These are phyloP conservation scores for Chymomyza procnemis DNA, from an alignment of 2,888 invertebrate species.

Conservation along the genomic window DNA sequence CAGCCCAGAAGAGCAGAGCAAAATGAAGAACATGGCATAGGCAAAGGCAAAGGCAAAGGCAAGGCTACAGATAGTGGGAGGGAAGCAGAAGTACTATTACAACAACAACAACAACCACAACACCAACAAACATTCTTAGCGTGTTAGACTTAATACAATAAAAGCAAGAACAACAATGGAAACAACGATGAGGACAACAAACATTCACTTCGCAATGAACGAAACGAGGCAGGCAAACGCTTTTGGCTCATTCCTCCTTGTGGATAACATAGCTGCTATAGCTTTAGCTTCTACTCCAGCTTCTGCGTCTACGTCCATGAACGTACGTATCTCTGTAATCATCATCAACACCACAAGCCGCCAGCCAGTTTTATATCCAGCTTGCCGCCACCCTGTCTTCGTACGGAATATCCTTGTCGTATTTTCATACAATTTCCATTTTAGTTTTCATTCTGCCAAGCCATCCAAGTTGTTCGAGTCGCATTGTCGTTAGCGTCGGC, in stretches of 20 bases:
- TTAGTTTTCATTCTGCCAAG: conserved; percentile 66
- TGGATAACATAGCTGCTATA: not conserved
- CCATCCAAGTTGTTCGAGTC: conserved; percentile 22
- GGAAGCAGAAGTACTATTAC: not conserved
- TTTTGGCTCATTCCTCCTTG: conserved; percentile 57
- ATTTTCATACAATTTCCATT: conserved; percentile 62
- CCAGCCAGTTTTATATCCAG: conserved; percentile 39
- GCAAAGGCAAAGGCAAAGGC: conserved; percentile 21
- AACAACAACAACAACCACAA: conserved; percentile 45
- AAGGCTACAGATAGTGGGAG: conserved; percentile 19
- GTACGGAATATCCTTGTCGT: conserved; percentile 70
- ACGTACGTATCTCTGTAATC: conserved; percentile 68
- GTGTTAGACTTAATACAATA: conserved; percentile 63
- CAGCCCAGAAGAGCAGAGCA: conserved; percentile 10
- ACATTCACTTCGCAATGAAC: conserved; percentile 53
- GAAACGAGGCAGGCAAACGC: conserved; percentile 56
- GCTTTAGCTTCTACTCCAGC: conserved; percentile 1
- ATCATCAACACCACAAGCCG: conserved; percentile 69
- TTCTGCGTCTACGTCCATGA: conserved; percentile 65
- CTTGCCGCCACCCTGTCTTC: conserved; percentile 63
- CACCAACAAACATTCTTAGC: conserved; percentile 66
- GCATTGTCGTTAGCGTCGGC: conserved; percentile 1
- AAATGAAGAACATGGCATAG: conserved; percentile 56
- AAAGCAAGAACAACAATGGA: conserved; percentile 32
- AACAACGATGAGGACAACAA: conserved; percentile 18